Percentiles rank a stretch among this genome's conserved stretches.
Conservation (phyloP, 2,797 vertebrate genomes). For the Kryptolebias ocellatus region DNA sequence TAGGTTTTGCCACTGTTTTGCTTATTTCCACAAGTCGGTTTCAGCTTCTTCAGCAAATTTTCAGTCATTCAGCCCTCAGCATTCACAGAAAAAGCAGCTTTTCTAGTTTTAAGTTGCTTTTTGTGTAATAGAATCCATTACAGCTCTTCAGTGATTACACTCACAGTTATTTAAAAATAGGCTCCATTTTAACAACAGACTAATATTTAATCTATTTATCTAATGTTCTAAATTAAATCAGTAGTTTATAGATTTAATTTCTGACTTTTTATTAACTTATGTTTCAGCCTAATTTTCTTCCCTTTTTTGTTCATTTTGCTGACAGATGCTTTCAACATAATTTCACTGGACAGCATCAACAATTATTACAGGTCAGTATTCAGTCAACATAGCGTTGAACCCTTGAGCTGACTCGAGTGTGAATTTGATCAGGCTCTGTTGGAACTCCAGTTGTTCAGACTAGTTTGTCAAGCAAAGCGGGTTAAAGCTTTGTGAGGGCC, state of each 20-base stretch:
- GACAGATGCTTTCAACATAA: conserved; percentile 94
- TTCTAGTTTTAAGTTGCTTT: too few species aligned
- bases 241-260: not conserved
- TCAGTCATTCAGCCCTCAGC: too few species aligned
- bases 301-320: conserved; percentile 35
- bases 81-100: too few species aligned
- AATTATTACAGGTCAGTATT: conserved; percentile 95
- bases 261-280: not conserved
- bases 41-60: too few species aligned
- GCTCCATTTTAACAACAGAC: conserved; percentile 8
- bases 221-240: not conserved
- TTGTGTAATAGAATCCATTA: too few species aligned
- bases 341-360: conserved; percentile 86
- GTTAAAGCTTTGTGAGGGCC: conserved; percentile 28
- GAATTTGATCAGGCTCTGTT: conserved; percentile 16
- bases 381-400: not conserved
- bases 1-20: too few species aligned
- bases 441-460: conserved; percentile 24
- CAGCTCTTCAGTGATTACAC: conserved; percentile 39
- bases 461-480: conserved; percentile 37
- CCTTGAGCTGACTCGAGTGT: not conserved
- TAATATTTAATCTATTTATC: conserved; percentile 2
- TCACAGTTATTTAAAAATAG: not conserved
- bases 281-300: conserved; percentile 3
- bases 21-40: too few species aligned